Percentiles rank a stretch among this genome's conserved stretches.
These are phyloP conservation scores for Drosophila aldrichi DNA, from an alignment of 2,888 invertebrate genomes.

Conservation along the genomic window DNA sequence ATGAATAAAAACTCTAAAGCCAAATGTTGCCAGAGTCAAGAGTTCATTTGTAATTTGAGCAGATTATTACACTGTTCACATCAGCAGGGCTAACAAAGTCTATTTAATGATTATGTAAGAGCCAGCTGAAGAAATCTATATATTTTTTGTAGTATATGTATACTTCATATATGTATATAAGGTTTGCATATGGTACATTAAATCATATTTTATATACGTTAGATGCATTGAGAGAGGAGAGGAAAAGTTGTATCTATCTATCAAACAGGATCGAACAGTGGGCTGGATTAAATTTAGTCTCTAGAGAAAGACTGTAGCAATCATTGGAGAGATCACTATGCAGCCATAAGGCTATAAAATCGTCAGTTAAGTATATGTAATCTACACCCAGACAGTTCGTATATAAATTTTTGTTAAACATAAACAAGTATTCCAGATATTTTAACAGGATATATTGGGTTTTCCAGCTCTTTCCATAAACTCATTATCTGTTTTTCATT, in stretches of 20 bases:
- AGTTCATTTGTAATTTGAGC: slow-evolving; percentile 16
- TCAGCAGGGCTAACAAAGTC: background rate
- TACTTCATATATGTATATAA: background rate
- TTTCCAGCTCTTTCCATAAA: background rate
- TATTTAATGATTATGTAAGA: background rate
- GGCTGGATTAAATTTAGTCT: too few relatives aligned
- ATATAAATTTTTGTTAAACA: too few relatives aligned
- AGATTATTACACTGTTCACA: background rate
- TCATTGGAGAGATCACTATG: too few relatives aligned
- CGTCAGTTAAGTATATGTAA: too few relatives aligned
- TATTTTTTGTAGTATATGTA: background rate
- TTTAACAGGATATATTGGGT: background rate
- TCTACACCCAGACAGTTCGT: too few relatives aligned
- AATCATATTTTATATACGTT: background rate
- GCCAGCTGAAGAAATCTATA: background rate
- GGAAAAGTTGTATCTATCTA: background rate
- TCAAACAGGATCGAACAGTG: background rate
- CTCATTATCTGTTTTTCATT: background rate
- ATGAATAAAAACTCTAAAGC: slow-evolving; percentile 27
- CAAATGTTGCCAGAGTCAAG: slow-evolving; percentile 31
- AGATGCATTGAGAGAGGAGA: too few relatives aligned
- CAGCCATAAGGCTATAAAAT: too few relatives aligned
- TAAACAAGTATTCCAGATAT: too few relatives aligned
- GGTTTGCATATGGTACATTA: background rate
- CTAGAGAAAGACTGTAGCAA: too few relatives aligned